phyloP scores from a whole-genome alignment of 2,888 invertebrate genomes.

The Habrosyne pyritoides region DNA sequence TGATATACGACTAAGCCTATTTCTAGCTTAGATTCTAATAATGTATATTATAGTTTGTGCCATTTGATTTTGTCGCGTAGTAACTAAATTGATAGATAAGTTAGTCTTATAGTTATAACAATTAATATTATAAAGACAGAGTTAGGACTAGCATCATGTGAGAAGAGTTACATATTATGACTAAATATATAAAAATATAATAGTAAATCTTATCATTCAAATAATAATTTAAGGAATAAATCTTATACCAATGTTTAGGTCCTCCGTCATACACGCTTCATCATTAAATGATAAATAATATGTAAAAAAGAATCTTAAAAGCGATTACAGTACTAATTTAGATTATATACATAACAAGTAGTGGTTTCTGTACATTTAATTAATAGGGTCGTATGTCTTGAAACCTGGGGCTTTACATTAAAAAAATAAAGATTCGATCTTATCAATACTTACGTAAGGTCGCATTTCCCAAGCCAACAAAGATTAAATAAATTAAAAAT shows the following conservation, averaged over 20 bases:
- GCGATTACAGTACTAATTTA: conserved; percentile 21
- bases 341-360: conserved; percentile 49
- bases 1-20: background rate
- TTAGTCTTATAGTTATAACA: conserved; percentile 39
- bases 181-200: conserved; percentile 38
- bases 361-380: conserved; percentile 35
- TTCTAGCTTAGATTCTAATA: background rate
- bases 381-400: conserved; percentile 57
- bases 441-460: conserved; percentile 33
- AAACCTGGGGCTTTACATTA: conserved; percentile 65
- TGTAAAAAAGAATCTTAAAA: conserved; percentile 25
- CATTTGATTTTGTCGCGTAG: conserved; percentile 39
- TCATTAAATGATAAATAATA: conserved; percentile 28
- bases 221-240: background rate
- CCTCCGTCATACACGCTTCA: conserved; percentile 12
- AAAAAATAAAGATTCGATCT: conserved; percentile 65
- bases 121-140: conserved; percentile 43
- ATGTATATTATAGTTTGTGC: background rate
- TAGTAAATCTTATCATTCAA: conserved; percentile 17
- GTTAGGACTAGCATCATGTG: conserved; percentile 39
- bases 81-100: conserved; percentile 34
- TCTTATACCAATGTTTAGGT: conserved; percentile 5
- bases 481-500: conserved; percentile 32
- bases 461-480: conserved; percentile 35
- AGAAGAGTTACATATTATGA: conserved; percentile 34